Evolutionary conservation across 2,113 vertebrate genomes (phyloP), one percentile per base, ranked within the genome.

Genomic region (Arenaria interpres): DNA sequence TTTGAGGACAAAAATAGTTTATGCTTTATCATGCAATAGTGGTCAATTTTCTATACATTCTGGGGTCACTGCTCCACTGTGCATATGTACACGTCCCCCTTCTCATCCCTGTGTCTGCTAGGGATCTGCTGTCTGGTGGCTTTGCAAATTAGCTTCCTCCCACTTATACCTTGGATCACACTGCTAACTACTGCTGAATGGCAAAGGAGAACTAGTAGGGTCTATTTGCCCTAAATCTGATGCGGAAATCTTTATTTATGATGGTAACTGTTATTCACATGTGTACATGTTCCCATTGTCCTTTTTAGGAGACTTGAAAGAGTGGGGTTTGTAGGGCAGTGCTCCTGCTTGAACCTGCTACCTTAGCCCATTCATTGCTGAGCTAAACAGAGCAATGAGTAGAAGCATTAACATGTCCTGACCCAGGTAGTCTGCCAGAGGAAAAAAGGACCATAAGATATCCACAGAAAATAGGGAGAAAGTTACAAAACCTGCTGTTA

Each of bases 281-380:
- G 4, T 13, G 2, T 62, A 33, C 0, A 0, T 22, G 41, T 59
- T 51, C 23, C 24, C 62, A 4, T 27, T 50, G 11, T n/a, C 24
- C 21, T 73, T 81, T 68, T 37, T 37, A 73, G 39, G 53, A 30
- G 21, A 60, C 1, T 1, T 56, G 33, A 60, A 35, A 39, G 23
- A 64, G 14, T 46, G 28, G 50, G 4, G 5, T 39, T 73, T 69
- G 30, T 35, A 93, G n/a, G 33, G 24, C 5, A 88, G 37, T 21
- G 22, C 12, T 79, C 35, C 41, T 82, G 30, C 10, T 48, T 54
- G 79, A 79, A 68, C 32, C 25, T 57, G 7, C 14, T 81, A 32
- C 30, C 11, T 41, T 54, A 79, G 53, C 41, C 19, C 91, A 79
- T 39, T 87, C 6, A 46, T 73, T 82, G 27, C 35, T 91, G 56